Evolutionary conservation across 2,888 invertebrate species (phyloP), one percentile per base, ranked within the genome.

Genomic region (Agrotis clavis): DNA sequence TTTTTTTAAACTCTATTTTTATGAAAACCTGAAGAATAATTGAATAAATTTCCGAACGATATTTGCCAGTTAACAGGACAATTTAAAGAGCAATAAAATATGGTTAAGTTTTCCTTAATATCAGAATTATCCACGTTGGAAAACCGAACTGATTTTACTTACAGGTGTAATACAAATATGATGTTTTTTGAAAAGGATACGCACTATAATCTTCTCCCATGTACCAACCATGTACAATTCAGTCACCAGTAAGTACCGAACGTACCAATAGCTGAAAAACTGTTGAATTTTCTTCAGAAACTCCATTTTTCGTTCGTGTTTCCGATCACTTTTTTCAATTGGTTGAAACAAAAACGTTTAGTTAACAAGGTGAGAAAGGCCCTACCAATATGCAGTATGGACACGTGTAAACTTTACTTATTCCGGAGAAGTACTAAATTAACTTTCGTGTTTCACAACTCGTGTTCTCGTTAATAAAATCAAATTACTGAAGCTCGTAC

Each of bases 181-280:
- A 54, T 2, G 13, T 4, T 72, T 82, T 80, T 75, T 82, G 21
- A 89, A 97, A 97, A 97, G 97, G 97, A 97, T 97, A 97, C 97
- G 97, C 71, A 97, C 94, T 62, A 97, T 93, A 57, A 93, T 91
- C 88, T 95, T 95, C 88, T 97, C 97, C 97, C 97, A 97, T 61
- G 96, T 95, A 82, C 97, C 97, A 21, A 97, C 97, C 96, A 97
- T 97, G 85, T 97, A 97, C 30, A 97, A 87, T 85, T 97, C 97
- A 0, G 97, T 97, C 2, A 96, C 97, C 76, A 97, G 88, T 64
- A 95, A 92, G 83, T 97, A 97, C 76, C 97, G 94, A 56, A 97
- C 92, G 85, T 97, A 97, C 97, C 97, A 97, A 79, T 96, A 96
- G 53, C 91, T 93, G 47, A 97, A 59, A 77, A 97, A 96, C 54